Percentiles rank a stretch among this genome's conserved stretches.
Evolutionary conservation across 2,888 invertebrate genomes (phyloP).

Genomic region (Pachydiplax longipennis): DNA sequence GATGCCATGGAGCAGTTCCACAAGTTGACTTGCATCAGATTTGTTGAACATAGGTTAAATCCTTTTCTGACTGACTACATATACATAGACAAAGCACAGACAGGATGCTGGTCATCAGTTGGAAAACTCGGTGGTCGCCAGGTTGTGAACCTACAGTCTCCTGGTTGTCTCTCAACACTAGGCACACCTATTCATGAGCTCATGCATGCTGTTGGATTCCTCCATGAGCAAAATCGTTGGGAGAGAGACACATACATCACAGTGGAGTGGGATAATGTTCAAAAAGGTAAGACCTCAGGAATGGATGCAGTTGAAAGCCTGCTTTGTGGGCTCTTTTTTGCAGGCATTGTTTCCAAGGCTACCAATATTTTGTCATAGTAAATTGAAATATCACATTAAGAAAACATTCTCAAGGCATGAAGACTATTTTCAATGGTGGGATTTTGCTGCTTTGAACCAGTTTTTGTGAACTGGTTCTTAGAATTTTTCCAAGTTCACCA

Average conservation of each 20-base stretch:
- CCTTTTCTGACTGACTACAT: conserved; percentile 73
- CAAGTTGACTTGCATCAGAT: conserved; percentile 75
- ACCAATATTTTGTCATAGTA: not conserved
- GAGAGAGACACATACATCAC: conserved; percentile 75
- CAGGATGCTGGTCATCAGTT: conserved; percentile 85
- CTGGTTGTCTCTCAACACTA: conserved; percentile 74
- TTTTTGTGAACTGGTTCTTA: too few relatives aligned
- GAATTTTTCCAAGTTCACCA: too few relatives aligned
- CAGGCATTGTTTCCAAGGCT: not conserved
- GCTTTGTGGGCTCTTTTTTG: not conserved
- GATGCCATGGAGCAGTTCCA: conserved; percentile 79
- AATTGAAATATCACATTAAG: not conserved
- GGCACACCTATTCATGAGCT: conserved; percentile 82
- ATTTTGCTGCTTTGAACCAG: too few relatives aligned
- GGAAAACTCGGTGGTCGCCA: conserved; percentile 71
- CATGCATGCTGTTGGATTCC: conserved; percentile 80
- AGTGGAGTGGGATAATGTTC: conserved; percentile 74
- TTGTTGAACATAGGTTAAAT: conserved; percentile 62
- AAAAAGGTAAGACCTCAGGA: conserved; percentile 61
- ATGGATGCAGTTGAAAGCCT: not conserved
- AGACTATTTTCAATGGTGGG: too few relatives aligned
- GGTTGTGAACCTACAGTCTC: conserved; percentile 67
- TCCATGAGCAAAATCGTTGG: conserved; percentile 82
- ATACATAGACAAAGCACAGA: conserved; percentile 70
- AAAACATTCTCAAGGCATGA: not conserved